A percentile compares a stretch with the other conserved stretches of the same genome.
These are phyloP conservation scores for Choloepus hoffmanni DNA, from an alignment of 2,113 vertebrate species.

Conservation along the genomic window DNA sequence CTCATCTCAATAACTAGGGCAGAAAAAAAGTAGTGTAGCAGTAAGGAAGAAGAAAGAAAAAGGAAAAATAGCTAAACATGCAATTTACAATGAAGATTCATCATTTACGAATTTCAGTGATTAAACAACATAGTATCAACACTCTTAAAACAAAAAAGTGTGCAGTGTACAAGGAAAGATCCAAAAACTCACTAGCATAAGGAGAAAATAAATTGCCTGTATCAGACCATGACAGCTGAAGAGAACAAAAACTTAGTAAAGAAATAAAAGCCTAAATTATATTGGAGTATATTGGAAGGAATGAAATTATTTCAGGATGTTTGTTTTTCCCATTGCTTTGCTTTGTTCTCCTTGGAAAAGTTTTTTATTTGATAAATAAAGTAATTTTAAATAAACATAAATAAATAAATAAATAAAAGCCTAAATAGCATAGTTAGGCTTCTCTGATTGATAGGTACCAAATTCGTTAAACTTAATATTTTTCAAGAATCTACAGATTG, in stretches of 20 bases:
- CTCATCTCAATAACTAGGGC: not conserved
- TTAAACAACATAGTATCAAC: not conserved
- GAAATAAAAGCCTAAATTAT: not conserved
- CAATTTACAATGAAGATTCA: not conserved
- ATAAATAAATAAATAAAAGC: too few relatives aligned
- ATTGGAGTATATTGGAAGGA: too few relatives aligned
- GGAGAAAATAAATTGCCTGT: not conserved
- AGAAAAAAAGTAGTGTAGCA: not conserved
- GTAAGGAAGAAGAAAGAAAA: not conserved
- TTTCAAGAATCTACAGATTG: not conserved
- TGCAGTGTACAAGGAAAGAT: not conserved
- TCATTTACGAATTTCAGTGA: not conserved
- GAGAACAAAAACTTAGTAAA: not conserved
- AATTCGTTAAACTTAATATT: not conserved
- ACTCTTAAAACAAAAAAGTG: not conserved
- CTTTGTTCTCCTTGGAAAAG: too few relatives aligned
- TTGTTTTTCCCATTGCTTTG: too few relatives aligned
- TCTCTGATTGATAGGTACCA: not conserved
- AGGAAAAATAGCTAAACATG: not conserved
- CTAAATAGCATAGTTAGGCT: too few relatives aligned
- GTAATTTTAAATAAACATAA: too few relatives aligned
- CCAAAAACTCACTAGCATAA: not conserved
- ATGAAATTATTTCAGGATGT: too few relatives aligned
- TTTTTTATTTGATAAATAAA: too few relatives aligned
- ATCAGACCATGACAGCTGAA: not conserved